Evolutionary conservation across 2,797 vertebrate genomes (phyloP).

Genomic region (Natrix natrix): DNA sequence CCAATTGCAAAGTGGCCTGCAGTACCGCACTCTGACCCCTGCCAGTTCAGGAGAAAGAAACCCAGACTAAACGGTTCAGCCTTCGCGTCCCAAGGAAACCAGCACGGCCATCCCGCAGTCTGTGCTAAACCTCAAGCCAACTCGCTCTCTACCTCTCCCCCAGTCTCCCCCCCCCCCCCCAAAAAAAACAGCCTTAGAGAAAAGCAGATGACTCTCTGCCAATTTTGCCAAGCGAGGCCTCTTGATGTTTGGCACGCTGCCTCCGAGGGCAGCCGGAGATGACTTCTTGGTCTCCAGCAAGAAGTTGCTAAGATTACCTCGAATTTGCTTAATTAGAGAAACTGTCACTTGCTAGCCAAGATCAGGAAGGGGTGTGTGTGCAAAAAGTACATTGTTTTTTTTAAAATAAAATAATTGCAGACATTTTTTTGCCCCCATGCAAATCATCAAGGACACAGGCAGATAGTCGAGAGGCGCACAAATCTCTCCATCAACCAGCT

Average conservation of each 20-base stretch:
- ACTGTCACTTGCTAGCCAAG: slow-evolving; percentile 51
- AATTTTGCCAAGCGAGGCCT: neutral
- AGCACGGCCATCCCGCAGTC: neutral
- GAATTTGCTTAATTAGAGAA: slow-evolving; percentile 62
- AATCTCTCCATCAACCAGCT: neutral
- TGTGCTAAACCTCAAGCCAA: rapidly evolving
- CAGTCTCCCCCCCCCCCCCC: rapidly evolving
- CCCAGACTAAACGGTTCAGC: rapidly evolving
- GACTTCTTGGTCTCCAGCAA: slow-evolving; percentile 30
- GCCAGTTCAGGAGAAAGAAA: neutral
- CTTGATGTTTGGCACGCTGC: neutral
- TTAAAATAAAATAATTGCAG: neutral
- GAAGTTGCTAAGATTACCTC: slow-evolving; percentile 73
- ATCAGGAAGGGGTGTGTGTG: slow-evolving; percentile 29
- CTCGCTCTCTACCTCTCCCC: neutral
- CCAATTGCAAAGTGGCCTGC: too few species aligned
- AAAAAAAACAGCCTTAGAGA: rapidly evolving
- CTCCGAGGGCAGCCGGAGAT: slow-evolving; percentile 36
- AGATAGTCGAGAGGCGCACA: neutral
- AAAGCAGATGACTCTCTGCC: neutral
- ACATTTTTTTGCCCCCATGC: neutral
- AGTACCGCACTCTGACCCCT: too few species aligned
- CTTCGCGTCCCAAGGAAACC: rapidly evolving
- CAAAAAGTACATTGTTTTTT: neutral
- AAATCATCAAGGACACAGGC: neutral